Conservation (phyloP, 2,888 invertebrate genomes). For the Xanthostigma xanthostigma region DNA sequence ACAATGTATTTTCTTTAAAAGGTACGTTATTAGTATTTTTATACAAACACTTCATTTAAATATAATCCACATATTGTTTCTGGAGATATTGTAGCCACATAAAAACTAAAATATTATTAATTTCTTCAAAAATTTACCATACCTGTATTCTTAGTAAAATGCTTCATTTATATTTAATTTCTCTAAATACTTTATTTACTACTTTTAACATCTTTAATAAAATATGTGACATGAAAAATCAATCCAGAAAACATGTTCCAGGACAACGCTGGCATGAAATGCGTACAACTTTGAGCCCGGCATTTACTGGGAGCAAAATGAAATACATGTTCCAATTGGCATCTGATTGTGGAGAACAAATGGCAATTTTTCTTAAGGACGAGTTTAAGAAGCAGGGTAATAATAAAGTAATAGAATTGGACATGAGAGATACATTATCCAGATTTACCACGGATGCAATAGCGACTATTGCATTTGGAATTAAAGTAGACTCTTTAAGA, state of each 20-base stretch:
- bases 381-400: neutral
- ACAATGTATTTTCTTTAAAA: slow-evolving; percentile 14
- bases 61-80: too few species aligned
- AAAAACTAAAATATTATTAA: too few species aligned
- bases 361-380: slow-evolving; percentile 2
- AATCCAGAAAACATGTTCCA: neutral
- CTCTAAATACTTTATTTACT: too few species aligned
- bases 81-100: too few species aligned
- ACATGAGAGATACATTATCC: slow-evolving; percentile 10
- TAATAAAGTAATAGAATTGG: slow-evolving; percentile 3
- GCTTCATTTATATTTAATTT: too few species aligned
- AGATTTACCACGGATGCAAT: slow-evolving; percentile 11
- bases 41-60: too few species aligned
- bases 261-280: slow-evolving; percentile 8
- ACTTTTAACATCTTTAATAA: too few species aligned
- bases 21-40: slow-evolving; percentile 10
- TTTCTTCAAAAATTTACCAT: too few species aligned
- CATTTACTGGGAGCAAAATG: slow-evolving; percentile 9
- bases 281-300: slow-evolving; percentile 8
- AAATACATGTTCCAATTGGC: slow-evolving; percentile 7
- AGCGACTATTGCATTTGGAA: slow-evolving; percentile 11
- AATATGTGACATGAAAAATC: too few species aligned
- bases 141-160: too few species aligned
- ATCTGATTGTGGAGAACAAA: slow-evolving; percentile 2
- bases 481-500: slow-evolving; percentile 8